Base-by-base conservation (phyloP, 2,797 vertebrate species). In the Anolis apletophallus region DNA sequence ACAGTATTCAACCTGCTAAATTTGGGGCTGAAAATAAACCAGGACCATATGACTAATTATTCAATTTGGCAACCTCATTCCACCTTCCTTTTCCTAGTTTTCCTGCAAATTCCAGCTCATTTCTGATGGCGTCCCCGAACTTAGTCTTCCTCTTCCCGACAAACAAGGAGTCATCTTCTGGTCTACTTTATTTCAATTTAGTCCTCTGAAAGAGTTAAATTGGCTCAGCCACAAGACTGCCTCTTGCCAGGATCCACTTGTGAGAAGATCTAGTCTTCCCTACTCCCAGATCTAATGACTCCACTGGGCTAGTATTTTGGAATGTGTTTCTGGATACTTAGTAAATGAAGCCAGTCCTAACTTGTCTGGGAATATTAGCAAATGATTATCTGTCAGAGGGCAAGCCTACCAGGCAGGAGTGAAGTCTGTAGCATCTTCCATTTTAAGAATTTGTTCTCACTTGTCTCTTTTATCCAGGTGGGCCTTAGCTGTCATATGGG, bases 11-110 rank as follows among this genome's bases (percentile, higher is more conserved):
- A 5, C 68, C 40, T 64, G 74, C 68, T 19, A 21, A 81, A 50
- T 23, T 83, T 19, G 75, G 69, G 34, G 40, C 55, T 73, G 55
- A 87, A 9, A 54, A 54, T 59, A 80, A 80, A 79, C 67, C 29
- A 80, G 19, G 67, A 72, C 54, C 67, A 32, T 79, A 61, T 83
- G 74, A 16, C 16, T 64, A 59, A 87, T 52, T 14, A n/a, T 34
- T 32, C 13, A 5, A n/a, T 78, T 40, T 1, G 3, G 40, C 17
- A n/a, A 5, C 26, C 14, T 54, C 5, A 78, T 71, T 23, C 72
- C 61, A 6, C 2, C 14, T 5, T 54, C n/a, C n/a, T 52, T 61
- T 57, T 34, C 19, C 36, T 71, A 29, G 46, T n/a, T 77, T 77
- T 23, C 19, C 14, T 34, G 19, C 50, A 77, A 83, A 23, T 57